phyloP scores from a whole-genome alignment of 2,888 invertebrate genomes.

The Anorthoa munda region DNA sequence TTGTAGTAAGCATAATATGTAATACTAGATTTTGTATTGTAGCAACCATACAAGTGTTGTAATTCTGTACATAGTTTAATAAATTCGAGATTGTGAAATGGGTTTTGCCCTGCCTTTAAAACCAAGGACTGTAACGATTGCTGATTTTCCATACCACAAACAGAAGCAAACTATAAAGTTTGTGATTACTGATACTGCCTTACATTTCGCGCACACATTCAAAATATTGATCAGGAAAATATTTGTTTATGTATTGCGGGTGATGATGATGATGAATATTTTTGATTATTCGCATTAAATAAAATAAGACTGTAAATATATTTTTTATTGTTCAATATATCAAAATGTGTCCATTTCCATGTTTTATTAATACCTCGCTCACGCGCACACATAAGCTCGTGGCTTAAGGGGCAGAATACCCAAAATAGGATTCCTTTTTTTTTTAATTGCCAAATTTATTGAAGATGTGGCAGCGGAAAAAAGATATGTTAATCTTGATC shows the following conservation, averaged over 20 bases:
- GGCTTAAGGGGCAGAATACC: too few relatives aligned
- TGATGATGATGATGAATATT: constrained; percentile 56
- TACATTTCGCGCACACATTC: not conserved
- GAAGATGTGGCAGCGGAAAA: too few relatives aligned
- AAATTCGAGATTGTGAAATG: constrained; percentile 13
- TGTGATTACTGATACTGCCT: not conserved
- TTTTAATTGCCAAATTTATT: too few relatives aligned
- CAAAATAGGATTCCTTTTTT: too few relatives aligned
- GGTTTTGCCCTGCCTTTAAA: not conserved
- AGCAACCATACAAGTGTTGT: constrained; percentile 28
- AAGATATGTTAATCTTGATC: too few relatives aligned
- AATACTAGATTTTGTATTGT: constrained; percentile 22
- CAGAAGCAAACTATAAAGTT: constrained; percentile 16
- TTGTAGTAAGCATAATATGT: constrained; percentile 21
- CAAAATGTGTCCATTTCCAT: constrained; percentile 68
- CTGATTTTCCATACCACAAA: constrained; percentile 3
- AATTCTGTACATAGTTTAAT: constrained; percentile 40
- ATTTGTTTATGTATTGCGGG: constrained; percentile 20
- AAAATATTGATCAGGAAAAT: constrained; percentile 14
- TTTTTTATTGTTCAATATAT: constrained; percentile 85
- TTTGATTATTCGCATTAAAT: constrained; percentile 63
- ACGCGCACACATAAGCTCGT: not conserved
- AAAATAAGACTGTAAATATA: constrained; percentile 83
- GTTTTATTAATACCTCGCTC: constrained; percentile 61
- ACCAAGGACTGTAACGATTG: constrained; percentile 4